Conservation (phyloP, 2,113 vertebrate species). For the Tychaedon coryphoeus region DNA sequence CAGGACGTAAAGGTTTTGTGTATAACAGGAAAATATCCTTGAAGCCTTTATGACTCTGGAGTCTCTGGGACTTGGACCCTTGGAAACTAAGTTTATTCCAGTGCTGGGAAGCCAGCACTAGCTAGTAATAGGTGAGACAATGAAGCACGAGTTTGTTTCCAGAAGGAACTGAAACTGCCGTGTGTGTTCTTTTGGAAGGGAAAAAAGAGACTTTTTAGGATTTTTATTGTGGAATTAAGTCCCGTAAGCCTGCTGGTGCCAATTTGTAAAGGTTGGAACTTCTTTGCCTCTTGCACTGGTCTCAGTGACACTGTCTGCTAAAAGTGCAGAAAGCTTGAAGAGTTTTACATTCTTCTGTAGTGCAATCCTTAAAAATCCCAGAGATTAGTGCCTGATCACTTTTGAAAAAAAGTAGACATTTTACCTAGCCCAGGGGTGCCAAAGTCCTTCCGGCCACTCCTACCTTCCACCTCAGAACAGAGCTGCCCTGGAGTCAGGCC, state of each 20-base stretch:
- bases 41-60: conserved; percentile 49
- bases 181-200: conserved; percentile 56
- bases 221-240: conserved; percentile 6
- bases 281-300: conserved; percentile 66
- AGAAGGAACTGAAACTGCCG: conserved; percentile 63
- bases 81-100: conserved; percentile 60
- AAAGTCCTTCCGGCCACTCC: conserved; percentile 52
- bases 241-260: conserved; percentile 71
- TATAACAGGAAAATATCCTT: conserved; percentile 51
- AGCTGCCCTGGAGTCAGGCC: conserved; percentile 72
- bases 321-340: conserved; percentile 65
- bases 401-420: conserved; percentile 66
- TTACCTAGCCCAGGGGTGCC: conserved; percentile 69
- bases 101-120: conserved; percentile 57
- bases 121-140: conserved; percentile 33
- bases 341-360: conserved; percentile 76
- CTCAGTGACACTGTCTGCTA: conserved; percentile 62
- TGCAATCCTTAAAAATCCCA: conserved; percentile 78
- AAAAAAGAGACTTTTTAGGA: conserved; percentile 34
- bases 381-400: conserved; percentile 74
- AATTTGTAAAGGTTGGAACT: conserved; percentile 21
- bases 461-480: conserved; percentile 21
- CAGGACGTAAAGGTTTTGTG: conserved; percentile 45
- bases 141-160: conserved; percentile 57
- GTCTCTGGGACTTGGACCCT: conserved; percentile 77